phyloP scores from a whole-genome alignment of 2,113 vertebrate genomes.

The Melospiza georgiana region DNA sequence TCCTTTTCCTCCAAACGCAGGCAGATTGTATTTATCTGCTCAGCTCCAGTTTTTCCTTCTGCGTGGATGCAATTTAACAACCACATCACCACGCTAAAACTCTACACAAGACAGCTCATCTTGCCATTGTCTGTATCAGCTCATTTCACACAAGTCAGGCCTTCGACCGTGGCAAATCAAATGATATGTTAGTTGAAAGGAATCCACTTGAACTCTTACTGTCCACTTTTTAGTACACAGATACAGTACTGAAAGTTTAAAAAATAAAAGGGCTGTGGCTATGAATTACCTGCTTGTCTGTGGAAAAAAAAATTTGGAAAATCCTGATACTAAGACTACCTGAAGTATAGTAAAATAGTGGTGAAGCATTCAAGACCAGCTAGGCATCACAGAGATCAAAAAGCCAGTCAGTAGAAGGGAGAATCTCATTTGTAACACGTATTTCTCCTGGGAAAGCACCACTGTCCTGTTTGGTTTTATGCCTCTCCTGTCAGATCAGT shows the following conservation, averaged over 20 bases:
- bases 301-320: neutral
- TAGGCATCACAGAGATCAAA: neutral
- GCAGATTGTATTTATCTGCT: neutral
- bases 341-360: neutral
- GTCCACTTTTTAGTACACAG: neutral
- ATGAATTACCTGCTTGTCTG: neutral
- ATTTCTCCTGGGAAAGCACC: neutral
- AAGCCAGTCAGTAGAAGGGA: neutral
- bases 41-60: neutral
- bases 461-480: conserved; percentile 16
- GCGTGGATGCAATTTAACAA: neutral
- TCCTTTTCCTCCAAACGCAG: neutral
- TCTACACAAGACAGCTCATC: neutral
- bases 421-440: neutral
- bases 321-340: neutral
- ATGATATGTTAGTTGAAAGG: neutral
- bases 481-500: conserved; percentile 19
- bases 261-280: neutral
- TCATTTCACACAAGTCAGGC: neutral
- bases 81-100: neutral
- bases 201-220: neutral
- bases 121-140: neutral
- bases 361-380: neutral
- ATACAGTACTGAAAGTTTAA: neutral
- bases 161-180: neutral